Evolutionary conservation across 2,113 vertebrate genomes (phyloP).

Genomic region (Peucedramus taeniatus): DNA sequence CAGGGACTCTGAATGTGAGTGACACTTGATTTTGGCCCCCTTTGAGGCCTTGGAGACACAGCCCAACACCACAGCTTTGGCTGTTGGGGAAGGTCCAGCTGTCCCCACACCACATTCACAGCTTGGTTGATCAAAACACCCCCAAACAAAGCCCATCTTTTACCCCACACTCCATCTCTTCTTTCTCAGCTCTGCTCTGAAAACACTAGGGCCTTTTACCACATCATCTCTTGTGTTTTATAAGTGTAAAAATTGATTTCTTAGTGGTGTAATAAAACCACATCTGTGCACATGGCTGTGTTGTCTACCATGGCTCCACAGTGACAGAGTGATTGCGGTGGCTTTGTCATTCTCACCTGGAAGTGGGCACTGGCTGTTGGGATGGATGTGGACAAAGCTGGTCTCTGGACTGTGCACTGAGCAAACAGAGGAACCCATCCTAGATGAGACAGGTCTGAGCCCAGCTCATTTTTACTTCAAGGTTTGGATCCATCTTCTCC

Average conservation of each 20-base stretch:
- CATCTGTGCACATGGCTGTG: fast-evolving
- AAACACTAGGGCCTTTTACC: neutral
- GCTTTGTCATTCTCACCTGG: neutral
- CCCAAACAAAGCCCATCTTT: neutral
- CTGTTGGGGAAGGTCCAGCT: neutral
- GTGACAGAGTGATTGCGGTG: fast-evolving
- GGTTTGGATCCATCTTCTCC: neutral
- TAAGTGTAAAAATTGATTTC: neutral
- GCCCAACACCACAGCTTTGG: neutral
- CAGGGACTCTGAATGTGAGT: neutral
- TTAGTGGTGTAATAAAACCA: neutral
- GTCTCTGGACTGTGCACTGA: neutral
- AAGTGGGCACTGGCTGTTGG: neutral
- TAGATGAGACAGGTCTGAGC: neutral
- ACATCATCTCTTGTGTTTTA: neutral
- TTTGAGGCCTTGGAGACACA: neutral
- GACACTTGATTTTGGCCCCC: neutral
- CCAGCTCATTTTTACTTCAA: neutral
- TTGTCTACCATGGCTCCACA: neutral
- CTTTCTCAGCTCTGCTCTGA: neutral
- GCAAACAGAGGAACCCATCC: neutral
- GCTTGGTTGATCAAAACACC: neutral
- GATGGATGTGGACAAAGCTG: neutral
- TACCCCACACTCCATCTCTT: neutral
- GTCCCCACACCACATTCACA: neutral